A percentile compares a stretch with the other conserved stretches of the same genome.
Conservation (phyloP, 2,797 vertebrate genomes). For the Malacoraja senta region DNA sequence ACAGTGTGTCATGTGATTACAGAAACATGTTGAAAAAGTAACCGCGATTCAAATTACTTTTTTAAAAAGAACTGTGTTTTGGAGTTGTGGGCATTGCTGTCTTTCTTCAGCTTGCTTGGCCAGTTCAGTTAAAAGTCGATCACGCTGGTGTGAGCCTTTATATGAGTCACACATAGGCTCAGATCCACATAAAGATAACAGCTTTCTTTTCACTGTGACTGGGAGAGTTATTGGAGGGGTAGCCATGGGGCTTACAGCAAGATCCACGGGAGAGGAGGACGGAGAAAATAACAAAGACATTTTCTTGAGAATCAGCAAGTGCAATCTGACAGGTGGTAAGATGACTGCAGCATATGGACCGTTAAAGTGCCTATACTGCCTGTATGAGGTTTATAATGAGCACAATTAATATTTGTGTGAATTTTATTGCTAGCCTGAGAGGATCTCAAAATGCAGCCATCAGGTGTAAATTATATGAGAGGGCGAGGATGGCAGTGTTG, state of each 20-base stretch:
- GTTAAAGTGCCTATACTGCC: neutral
- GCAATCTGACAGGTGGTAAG: neutral
- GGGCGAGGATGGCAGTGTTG: neutral
- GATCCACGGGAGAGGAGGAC: too few species aligned
- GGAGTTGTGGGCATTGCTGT: neutral
- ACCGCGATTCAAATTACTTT: too few species aligned
- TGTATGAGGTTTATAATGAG: constrained; percentile 29
- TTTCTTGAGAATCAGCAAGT: neutral
- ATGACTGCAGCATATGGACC: neutral
- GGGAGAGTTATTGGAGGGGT: neutral
- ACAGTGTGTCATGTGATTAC: too few species aligned
- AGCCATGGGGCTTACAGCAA: neutral
- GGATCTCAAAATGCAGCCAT: neutral
- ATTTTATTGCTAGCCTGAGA: constrained; percentile 12
- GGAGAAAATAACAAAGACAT: neutral
- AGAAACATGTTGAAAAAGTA: neutral
- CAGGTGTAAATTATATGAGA: neutral
- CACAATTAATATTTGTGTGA: constrained; percentile 34
- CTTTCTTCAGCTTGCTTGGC: too few species aligned
- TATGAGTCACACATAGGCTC: neutral
- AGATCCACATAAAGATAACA: neutral
- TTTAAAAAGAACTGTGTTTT: too few species aligned
- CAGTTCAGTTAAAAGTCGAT: neutral
- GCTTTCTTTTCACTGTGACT: neutral
- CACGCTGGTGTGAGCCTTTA: neutral